Evolutionary conservation across 1,140 invertebrate genomes (phyloP).

Genomic region (Lethrus apterus): DNA sequence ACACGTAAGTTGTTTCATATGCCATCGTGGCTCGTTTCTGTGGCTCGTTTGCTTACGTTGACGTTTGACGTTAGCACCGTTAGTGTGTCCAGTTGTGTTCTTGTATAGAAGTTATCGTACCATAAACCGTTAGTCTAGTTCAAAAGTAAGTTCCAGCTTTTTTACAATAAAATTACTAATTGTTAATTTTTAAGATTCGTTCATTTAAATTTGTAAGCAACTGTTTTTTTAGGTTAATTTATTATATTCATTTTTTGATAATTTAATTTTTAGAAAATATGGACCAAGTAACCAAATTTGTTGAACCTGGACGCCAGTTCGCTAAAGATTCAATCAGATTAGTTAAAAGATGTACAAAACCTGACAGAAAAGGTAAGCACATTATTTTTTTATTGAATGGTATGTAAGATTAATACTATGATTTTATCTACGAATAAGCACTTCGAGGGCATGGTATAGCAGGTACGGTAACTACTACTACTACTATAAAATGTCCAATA

Average conservation of each 20-base stretch:
- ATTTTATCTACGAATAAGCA: slow-evolving; percentile 17
- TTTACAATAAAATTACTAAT: neutral
- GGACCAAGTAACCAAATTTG: slow-evolving; percentile 94
- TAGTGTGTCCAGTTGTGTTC: neutral
- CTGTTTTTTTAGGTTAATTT: neutral
- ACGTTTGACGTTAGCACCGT: neutral
- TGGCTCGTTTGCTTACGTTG: slow-evolving; percentile 1
- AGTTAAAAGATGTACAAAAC: slow-evolving; percentile 98
- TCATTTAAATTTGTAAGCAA: neutral
- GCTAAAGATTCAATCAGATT: slow-evolving; percentile 95
- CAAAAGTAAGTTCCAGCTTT: neutral
- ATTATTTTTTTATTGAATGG: neutral
- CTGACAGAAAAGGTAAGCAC: slow-evolving; percentile 88
- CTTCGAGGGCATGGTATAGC: too few relatives aligned
- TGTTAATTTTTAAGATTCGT: neutral
- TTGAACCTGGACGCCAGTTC: slow-evolving; percentile 93
- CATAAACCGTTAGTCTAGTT: slow-evolving; percentile 1
- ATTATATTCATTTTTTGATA: neutral
- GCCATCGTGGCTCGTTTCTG: slow-evolving; percentile 12
- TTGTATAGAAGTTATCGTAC: neutral
- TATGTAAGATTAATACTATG: neutral
- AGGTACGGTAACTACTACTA: too few relatives aligned
- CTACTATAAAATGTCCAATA: too few relatives aligned
- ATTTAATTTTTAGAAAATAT: slow-evolving; percentile 49
- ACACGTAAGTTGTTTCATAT: slow-evolving; percentile 6